phyloP scores from a whole-genome alignment of 2,113 vertebrate genomes.

The Oriolus oriolus region DNA sequence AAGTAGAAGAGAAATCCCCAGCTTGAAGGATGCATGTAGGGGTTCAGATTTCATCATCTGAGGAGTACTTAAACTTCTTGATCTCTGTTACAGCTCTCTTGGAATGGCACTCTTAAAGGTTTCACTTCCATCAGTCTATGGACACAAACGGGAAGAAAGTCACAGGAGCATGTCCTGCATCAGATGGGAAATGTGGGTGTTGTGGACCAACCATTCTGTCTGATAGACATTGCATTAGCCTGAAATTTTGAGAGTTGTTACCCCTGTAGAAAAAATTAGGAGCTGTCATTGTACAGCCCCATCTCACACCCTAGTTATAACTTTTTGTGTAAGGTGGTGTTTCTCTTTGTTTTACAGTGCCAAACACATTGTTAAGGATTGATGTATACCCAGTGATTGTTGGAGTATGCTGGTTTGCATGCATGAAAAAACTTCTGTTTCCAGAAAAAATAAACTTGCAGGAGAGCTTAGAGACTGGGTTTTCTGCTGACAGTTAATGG shows the following conservation, averaged over 20 bases:
- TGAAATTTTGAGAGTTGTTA: not conserved
- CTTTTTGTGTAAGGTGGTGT: not conserved
- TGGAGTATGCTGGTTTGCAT: not conserved
- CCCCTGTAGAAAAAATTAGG: not conserved
- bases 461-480: not conserved
- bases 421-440: not conserved
- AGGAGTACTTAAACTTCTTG: not conserved
- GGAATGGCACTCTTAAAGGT: not conserved
- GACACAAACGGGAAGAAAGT: not conserved
- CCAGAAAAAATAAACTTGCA: slow-evolving; percentile 18
- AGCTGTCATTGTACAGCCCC: not conserved
- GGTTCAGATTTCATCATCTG: not conserved
- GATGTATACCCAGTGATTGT: not conserved
- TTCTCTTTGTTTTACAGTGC: not conserved
- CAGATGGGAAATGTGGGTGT: not conserved
- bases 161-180: not conserved
- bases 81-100: not conserved
- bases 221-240: not conserved
- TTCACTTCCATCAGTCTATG: not conserved
- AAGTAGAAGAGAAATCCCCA: not conserved
- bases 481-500: not conserved
- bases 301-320: not conserved
- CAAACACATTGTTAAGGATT: not conserved
- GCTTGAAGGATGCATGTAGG: not conserved
- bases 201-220: not conserved